Conservation (phyloP, 2,888 invertebrate species). For the Lithophane leautieri region DNA sequence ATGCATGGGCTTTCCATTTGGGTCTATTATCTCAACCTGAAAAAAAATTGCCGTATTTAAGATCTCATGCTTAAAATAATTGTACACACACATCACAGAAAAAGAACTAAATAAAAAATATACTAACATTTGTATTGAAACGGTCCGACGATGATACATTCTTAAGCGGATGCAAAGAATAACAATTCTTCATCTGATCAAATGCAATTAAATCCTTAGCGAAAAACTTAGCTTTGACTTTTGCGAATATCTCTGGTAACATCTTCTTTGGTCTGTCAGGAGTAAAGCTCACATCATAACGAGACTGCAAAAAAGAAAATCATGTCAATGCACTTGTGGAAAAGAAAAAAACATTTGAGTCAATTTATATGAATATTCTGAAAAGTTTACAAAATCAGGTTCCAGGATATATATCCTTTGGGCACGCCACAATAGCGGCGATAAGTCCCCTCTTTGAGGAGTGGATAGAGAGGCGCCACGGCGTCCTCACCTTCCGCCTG, state of each 20-base stretch:
- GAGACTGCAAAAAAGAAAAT: slow-evolving; percentile 86
- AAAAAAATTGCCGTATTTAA: slow-evolving; percentile 34
- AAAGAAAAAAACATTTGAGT: neutral
- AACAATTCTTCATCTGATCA: slow-evolving; percentile 94
- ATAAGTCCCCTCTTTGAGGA: too few relatives aligned
- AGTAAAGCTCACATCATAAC: slow-evolving; percentile 95
- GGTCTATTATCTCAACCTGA: slow-evolving; percentile 77
- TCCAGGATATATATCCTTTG: neutral
- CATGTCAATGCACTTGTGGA: neutral
- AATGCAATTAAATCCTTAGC: slow-evolving; percentile 91
- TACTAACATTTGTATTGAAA: slow-evolving; percentile 73
- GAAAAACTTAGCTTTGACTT: slow-evolving; percentile 77
- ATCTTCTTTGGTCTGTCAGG: slow-evolving; percentile 93
- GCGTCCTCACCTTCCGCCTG: too few relatives aligned
- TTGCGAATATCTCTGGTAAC: slow-evolving; percentile 86
- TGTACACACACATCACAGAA: neutral
- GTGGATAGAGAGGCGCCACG: too few relatives aligned
- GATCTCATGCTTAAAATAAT: neutral
- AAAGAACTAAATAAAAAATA: slow-evolving; percentile 8
- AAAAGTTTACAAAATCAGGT: too few relatives aligned
- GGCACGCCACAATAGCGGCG: too few relatives aligned
- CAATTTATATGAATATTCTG: neutral
- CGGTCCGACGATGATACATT: slow-evolving; percentile 73
- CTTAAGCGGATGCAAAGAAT: slow-evolving; percentile 85
- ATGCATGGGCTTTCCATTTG: slow-evolving; percentile 77